Evolutionary conservation across 2,113 vertebrate species (phyloP).

Genomic region (Coptodon rendalli): DNA sequence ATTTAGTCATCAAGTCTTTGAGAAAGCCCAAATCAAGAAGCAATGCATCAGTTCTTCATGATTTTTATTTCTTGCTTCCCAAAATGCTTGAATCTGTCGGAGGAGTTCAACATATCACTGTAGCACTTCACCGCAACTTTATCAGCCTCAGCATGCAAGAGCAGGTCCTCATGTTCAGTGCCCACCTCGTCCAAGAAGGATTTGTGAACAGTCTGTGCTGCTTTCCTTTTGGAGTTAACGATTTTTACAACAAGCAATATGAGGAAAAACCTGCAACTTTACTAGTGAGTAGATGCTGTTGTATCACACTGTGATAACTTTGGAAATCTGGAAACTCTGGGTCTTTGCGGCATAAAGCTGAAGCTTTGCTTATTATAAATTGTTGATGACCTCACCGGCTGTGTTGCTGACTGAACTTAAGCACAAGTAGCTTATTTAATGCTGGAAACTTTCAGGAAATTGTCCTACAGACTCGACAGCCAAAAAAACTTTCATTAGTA

Average conservation of each 20-base stretch:
- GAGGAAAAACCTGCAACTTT: background rate
- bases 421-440: background rate
- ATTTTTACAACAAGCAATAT: background rate
- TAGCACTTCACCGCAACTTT: accelerated
- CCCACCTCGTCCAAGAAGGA: background rate
- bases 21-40: background rate
- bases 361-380: background rate
- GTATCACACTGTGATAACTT: background rate
- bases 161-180: background rate
- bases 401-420: background rate
- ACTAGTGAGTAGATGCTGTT: background rate
- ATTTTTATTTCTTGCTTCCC: background rate
- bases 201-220: background rate
- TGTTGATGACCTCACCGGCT: background rate
- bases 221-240: background rate
- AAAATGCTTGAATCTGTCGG: background rate
- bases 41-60: background rate
- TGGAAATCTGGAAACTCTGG: background rate
- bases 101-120: background rate
- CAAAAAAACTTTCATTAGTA: background rate
- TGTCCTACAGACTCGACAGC: background rate
- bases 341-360: accelerated
- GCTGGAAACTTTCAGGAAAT: accelerated
- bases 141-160: background rate
- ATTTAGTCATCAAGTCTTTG: background rate